Evolutionary conservation across 2,113 vertebrate species (phyloP).

Genomic region (Micronycteris hirsuta): DNA sequence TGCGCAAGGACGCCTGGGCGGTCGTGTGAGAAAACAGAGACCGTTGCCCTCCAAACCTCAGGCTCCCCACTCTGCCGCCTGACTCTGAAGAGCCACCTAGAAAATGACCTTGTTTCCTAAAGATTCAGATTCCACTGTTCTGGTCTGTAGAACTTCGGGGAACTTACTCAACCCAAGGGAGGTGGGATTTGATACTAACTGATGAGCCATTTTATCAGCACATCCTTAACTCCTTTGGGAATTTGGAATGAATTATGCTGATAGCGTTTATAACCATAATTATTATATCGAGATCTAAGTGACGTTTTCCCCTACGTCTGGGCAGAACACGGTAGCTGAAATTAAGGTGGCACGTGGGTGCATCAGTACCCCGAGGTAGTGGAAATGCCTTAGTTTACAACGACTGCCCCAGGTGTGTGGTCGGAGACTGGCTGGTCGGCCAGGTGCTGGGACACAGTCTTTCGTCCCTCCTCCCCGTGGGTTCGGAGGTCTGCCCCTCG

Average conservation of each 20-base stretch:
- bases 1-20: background rate
- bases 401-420: background rate
- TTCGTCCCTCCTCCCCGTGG: background rate
- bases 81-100: background rate
- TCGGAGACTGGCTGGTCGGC: background rate
- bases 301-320: background rate
- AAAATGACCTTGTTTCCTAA: background rate
- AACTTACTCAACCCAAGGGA: background rate
- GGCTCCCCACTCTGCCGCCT: background rate
- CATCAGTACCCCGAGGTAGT: no score
- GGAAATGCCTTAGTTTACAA: background rate
- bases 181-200: background rate
- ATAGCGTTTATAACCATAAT: background rate
- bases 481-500: background rate
- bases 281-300: background rate
- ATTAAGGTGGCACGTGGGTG: background rate
- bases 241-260: background rate
- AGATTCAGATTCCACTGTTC: background rate
- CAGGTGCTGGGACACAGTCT: background rate
- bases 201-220: background rate
- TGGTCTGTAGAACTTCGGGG: conserved; percentile 23
- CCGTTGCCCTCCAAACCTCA: background rate
- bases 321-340: background rate
- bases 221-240: background rate
- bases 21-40: background rate